Evolutionary conservation across 2,888 invertebrate species (phyloP).

Genomic region (Acleris emargana): DNA sequence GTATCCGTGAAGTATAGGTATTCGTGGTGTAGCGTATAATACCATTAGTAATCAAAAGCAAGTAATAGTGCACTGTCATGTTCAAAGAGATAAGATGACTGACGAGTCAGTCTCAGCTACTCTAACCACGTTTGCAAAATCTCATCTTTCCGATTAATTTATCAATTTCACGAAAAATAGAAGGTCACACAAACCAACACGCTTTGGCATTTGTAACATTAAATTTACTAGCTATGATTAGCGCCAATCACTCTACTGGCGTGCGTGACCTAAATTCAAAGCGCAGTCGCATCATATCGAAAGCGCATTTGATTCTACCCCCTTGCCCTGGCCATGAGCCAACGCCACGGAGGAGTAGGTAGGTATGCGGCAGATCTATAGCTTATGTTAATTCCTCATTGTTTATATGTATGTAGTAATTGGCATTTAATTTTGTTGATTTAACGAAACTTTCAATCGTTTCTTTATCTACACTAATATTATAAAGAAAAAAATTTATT

Average conservation of each 20-base stretch:
- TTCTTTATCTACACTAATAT: neutral
- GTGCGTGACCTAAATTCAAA: constrained; percentile 62
- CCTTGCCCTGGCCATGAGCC: constrained; percentile 41
- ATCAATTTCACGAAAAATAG: too few relatives aligned
- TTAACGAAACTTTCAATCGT: neutral
- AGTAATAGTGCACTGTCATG: too few relatives aligned
- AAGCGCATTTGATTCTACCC: constrained; percentile 48
- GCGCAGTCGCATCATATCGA: constrained; percentile 51
- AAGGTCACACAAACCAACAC: too few relatives aligned
- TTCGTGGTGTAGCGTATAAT: too few relatives aligned
- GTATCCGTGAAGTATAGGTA: too few relatives aligned
- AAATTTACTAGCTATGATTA: neutral
- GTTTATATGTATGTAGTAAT: neutral
- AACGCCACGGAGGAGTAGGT: constrained; percentile 35
- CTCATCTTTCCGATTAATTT: too few relatives aligned
- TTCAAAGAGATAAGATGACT: too few relatives aligned
- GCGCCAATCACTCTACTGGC: constrained; percentile 37
- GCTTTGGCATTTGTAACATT: too few relatives aligned
- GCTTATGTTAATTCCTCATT: constrained; percentile 1
- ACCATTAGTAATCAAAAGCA: too few relatives aligned
- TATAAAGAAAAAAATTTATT: too few relatives aligned
- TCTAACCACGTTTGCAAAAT: too few relatives aligned
- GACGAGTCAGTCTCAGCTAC: too few relatives aligned
- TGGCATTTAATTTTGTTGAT: neutral
- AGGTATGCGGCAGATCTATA: constrained; percentile 23